Evolutionary conservation across 2,113 vertebrate species (phyloP), one percentile per base, ranked within the genome.

Genomic region (Microcebus lehilahytsara): DNA sequence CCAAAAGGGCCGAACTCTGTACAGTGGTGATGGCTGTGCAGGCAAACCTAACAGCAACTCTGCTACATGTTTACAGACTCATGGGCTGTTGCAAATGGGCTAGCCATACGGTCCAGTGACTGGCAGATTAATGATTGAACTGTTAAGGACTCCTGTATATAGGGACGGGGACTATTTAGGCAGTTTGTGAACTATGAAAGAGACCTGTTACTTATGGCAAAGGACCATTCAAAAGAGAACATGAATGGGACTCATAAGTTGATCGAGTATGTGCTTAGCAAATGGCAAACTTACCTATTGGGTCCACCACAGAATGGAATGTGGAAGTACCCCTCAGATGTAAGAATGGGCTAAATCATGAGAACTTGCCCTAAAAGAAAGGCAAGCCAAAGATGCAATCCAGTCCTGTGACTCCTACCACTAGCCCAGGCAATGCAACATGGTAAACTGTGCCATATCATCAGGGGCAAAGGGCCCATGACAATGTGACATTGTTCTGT

Each of bases 381-480:
- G 25, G 25, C 30, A 83, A 53, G 34, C 10, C 51, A 75, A 37
- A 34, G 34, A 75, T 37, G 11, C 34, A 32, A 10, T 16, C 32
- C n/a, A 51, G 40, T 40, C 53, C 6, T 42, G 74, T 22, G 60
- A 51, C 37, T 34, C 7, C 10, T 51, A 6, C 40, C 46, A 49
- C 25, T 27, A 56, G 1, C 40, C n/a, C 23, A 71, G 9, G 12
- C 2, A 53, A 62, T 23, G 14, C 27, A 53, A 3, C 34, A 2
- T 56, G 89, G 25, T 0, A 0, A 72, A n/a, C 27, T 34, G 13
- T 42, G 30, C 17, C 22, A 16, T 14, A 56, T 16, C 23, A 1
- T 4, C 11, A 6, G 9, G 16, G 9, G 4, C 23, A 7, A 5
- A 53, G 23, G 22, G 14, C 30, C 2, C 2, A 11, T 9, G 9